Conservation (phyloP, 2,113 vertebrate genomes). For the Maylandia zebra region DNA sequence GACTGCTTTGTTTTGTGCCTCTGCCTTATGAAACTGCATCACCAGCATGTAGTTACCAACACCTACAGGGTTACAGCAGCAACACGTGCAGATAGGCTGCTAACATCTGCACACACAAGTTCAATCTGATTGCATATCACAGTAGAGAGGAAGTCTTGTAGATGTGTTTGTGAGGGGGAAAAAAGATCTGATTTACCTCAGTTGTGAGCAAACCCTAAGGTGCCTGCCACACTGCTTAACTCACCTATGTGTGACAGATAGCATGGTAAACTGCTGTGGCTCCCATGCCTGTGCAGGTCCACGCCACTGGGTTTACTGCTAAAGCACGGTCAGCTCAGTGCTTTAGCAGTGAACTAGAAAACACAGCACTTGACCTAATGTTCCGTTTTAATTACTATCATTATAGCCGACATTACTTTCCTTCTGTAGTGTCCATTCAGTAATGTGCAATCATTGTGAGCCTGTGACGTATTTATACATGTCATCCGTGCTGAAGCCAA, state of each 20-base stretch:
- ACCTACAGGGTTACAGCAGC: background rate
- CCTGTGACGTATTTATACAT: background rate
- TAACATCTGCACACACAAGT: background rate
- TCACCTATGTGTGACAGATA: background rate
- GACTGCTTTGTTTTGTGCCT: background rate
- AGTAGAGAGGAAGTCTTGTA: background rate
- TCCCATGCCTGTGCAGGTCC: background rate
- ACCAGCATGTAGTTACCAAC: background rate
- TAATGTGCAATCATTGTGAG: background rate
- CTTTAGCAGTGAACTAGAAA: background rate
- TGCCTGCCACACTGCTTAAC: background rate
- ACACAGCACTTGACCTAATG: background rate
- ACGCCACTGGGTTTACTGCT: background rate
- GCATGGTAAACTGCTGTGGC: background rate
- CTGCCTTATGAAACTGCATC: background rate
- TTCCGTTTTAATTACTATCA: background rate
- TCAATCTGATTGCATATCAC: background rate
- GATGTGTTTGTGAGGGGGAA: fast-evolving
- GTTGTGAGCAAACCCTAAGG: background rate
- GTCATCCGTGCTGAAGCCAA: background rate
- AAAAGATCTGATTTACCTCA: background rate
- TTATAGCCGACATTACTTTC: background rate
- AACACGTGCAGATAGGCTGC: background rate
- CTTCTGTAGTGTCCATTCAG: background rate
- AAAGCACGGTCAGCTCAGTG: background rate